Evolutionary conservation across 2,888 invertebrate species (phyloP).

Genomic region (Hydrotaea diabolus): DNA sequence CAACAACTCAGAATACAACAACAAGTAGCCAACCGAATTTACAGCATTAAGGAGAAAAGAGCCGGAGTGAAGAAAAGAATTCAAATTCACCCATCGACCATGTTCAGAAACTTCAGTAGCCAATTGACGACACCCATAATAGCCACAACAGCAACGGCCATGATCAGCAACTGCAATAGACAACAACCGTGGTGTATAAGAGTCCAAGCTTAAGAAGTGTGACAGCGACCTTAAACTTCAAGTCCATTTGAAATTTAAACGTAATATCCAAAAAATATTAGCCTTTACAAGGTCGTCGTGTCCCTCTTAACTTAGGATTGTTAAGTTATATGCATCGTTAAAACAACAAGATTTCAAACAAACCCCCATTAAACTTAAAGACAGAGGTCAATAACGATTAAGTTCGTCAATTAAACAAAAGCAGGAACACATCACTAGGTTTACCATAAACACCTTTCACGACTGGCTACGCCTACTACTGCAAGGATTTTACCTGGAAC

Average conservation of each 20-base stretch:
- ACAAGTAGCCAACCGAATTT: slow-evolving; percentile 64
- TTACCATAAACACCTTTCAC: background rate
- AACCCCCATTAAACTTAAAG: background rate
- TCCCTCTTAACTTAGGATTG: slow-evolving; percentile 64
- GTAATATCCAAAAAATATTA: slow-evolving; percentile 47
- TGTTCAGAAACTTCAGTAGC: slow-evolving; percentile 89
- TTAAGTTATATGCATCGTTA: slow-evolving; percentile 71
- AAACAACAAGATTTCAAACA: slow-evolving; percentile 49
- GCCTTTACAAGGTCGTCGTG: slow-evolving; percentile 66
- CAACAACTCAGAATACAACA: slow-evolving; percentile 48
- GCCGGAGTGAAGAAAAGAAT: slow-evolving; percentile 91
- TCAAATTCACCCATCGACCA: slow-evolving; percentile 92
- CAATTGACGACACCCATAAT: slow-evolving; percentile 70
- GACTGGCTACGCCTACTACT: background rate
- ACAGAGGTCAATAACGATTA: background rate
- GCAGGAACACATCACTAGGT: background rate
- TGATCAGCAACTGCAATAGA: slow-evolving; percentile 63
- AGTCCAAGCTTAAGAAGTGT: slow-evolving; percentile 69
- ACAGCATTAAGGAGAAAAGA: slow-evolving; percentile 73
- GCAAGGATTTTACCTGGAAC: slow-evolving; percentile 57
- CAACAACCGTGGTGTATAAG: slow-evolving; percentile 70
- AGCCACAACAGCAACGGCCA: slow-evolving; percentile 61
- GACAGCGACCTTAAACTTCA: slow-evolving; percentile 61
- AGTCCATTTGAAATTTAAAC: slow-evolving; percentile 42
- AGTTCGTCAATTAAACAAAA: background rate